phyloP scores from a whole-genome alignment of 2,797 vertebrate genomes.

The Hapalemur alaotrensis region DNA sequence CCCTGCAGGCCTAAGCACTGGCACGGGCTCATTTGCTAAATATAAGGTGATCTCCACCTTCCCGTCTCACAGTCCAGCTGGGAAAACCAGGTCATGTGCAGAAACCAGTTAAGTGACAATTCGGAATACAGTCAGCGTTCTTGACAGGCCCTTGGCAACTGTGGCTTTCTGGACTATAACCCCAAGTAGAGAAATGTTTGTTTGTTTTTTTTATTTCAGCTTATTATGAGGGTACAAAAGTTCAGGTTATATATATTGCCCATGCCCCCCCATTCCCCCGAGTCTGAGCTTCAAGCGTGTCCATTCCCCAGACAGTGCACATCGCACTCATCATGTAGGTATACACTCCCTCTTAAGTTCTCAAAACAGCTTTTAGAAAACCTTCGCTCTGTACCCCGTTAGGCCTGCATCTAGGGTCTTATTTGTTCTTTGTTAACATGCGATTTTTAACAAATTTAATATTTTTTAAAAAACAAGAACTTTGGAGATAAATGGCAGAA shows the following conservation, averaged over 20 bases:
- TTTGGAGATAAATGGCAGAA: neutral
- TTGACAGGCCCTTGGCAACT: neutral
- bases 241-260: too few relatives aligned
- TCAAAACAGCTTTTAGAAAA: neutral
- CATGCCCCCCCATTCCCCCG: too few relatives aligned
- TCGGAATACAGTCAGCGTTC: neutral
- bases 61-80: neutral
- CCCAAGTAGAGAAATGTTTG: slow-evolving; percentile 7
- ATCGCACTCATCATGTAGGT: too few relatives aligned
- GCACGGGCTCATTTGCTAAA: neutral
- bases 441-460: neutral
- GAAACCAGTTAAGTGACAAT: neutral
- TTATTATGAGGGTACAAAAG: too few relatives aligned
- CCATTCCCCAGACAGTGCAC: too few relatives aligned
- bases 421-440: neutral
- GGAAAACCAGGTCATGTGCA: neutral
- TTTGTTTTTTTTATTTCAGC: too few relatives aligned
- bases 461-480: neutral
- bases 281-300: too few relatives aligned
- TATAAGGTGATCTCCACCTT: neutral
- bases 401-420: neutral
- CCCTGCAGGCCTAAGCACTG: neutral
- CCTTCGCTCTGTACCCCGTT: neutral
- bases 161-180: neutral
- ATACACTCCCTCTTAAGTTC: neutral